These are phyloP conservation scores for Busseola fusca DNA, from an alignment of 2,888 invertebrate species.

Conservation along the genomic window DNA sequence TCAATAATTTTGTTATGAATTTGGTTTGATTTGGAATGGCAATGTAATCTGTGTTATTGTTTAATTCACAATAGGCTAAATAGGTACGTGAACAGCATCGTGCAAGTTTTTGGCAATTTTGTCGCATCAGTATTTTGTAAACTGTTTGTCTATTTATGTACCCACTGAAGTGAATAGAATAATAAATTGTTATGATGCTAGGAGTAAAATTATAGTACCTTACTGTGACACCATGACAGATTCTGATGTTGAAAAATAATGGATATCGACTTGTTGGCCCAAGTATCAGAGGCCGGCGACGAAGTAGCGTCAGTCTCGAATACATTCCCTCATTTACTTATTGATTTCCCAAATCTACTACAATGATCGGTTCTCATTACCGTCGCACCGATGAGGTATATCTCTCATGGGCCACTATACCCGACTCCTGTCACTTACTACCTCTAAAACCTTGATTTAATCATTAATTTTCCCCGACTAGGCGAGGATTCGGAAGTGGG, in stretches of 20 bases:
- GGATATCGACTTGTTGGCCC: neutral
- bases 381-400: neutral
- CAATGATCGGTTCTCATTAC: neutral
- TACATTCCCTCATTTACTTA: neutral
- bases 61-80: neutral
- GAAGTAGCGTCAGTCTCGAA: neutral
- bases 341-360: neutral
- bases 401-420: no score
- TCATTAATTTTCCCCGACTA: constrained; percentile 25
- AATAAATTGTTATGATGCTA: neutral
- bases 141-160: neutral
- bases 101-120: neutral
- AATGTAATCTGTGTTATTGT: neutral
- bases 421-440: neutral
- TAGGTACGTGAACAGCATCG: neutral
- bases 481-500: constrained; percentile 84
- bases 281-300: neutral
- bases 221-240: neutral
- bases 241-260: neutral
- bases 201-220: neutral
- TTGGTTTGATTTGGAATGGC: neutral
- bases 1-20: neutral
- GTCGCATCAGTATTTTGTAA: neutral
- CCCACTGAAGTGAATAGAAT: neutral
- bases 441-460: neutral